Evolutionary conservation across 2,113 vertebrate genomes (phyloP).

Genomic region (Strix uralensis): DNA sequence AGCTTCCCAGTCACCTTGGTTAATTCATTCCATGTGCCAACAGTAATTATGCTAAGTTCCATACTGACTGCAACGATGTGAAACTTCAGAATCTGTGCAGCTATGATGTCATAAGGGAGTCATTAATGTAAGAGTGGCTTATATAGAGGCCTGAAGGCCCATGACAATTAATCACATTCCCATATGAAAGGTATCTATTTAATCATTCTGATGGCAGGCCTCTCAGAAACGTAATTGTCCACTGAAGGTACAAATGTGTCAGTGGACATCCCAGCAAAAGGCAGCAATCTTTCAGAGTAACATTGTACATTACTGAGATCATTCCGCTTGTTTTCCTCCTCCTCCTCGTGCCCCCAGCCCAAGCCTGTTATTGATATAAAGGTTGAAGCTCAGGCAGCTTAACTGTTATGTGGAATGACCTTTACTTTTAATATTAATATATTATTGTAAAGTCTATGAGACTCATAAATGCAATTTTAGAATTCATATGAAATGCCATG

Average conservation of each 20-base stretch:
- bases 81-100: background rate
- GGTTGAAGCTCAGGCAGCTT: slow-evolving; percentile 96
- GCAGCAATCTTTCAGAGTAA: slow-evolving; percentile 20
- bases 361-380: slow-evolving; percentile 85
- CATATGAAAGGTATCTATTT: slow-evolving; percentile 14
- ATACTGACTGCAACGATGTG: background rate
- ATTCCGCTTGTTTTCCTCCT: slow-evolving; percentile 72
- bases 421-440: slow-evolving; percentile 99
- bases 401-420: slow-evolving; percentile 89
- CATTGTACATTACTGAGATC: slow-evolving; percentile 60
- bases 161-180: slow-evolving; percentile 43
- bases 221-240: slow-evolving; percentile 42
- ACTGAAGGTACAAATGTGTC: slow-evolving; percentile 19
- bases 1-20: background rate
- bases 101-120: slow-evolving; percentile 45
- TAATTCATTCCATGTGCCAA: background rate
- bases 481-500: slow-evolving; percentile 92
- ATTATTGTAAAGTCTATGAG: slow-evolving; percentile 88
- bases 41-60: background rate
- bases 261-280: slow-evolving; percentile 27
- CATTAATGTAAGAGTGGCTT: background rate
- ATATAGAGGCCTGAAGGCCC: slow-evolving; percentile 11
- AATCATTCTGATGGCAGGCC: slow-evolving; percentile 11
- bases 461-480: slow-evolving; percentile 90
- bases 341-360: background rate